Evolutionary conservation across 2,888 invertebrate genomes (phyloP).

Genomic region (Nemurella pictetii): DNA sequence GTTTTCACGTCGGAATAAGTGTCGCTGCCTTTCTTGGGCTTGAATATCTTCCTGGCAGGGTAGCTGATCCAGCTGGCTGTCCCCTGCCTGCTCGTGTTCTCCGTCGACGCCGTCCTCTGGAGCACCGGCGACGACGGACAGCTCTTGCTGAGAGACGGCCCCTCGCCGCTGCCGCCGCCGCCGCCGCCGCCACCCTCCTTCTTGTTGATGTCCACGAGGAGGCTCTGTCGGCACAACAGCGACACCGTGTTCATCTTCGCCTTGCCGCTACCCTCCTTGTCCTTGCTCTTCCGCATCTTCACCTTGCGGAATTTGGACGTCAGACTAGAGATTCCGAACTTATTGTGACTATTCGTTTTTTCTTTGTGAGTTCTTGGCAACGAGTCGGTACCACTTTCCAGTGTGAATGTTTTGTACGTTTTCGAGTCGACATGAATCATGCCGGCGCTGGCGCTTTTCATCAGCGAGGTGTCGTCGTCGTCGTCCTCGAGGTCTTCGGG

Average conservation of each 20-base stretch:
- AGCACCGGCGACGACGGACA: conserved; percentile 48
- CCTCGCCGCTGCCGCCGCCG: conserved; percentile 10
- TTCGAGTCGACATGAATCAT: conserved; percentile 71
- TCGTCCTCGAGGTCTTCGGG: conserved; percentile 30
- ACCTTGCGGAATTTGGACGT: conserved; percentile 64
- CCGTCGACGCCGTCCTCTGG: conserved; percentile 35
- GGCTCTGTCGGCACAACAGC: conserved; percentile 72
- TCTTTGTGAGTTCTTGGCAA: neutral
- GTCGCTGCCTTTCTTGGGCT: conserved; percentile 40
- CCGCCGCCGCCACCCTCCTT: conserved; percentile 21
- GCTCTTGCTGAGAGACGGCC: conserved; percentile 44
- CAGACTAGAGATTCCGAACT: conserved; percentile 59
- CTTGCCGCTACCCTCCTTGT: conserved; percentile 46
- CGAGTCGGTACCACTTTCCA: neutral
- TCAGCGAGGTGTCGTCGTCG: conserved; percentile 49
- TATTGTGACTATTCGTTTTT: conserved; percentile 42
- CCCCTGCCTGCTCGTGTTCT: conserved; percentile 33
- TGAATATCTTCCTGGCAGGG: conserved; percentile 42
- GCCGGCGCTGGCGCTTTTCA: conserved; percentile 76
- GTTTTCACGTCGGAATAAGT: neutral
- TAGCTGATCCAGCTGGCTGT: conserved; percentile 42
- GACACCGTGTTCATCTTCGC: conserved; percentile 65
- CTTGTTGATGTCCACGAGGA: conserved; percentile 63
- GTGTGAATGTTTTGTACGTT: conserved; percentile 56
- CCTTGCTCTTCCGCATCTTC: conserved; percentile 54